Percentiles rank a stretch among this genome's conserved stretches.
Evolutionary conservation across 2,113 vertebrate species (phyloP).

Genomic region (Mesitornis unicolor): DNA sequence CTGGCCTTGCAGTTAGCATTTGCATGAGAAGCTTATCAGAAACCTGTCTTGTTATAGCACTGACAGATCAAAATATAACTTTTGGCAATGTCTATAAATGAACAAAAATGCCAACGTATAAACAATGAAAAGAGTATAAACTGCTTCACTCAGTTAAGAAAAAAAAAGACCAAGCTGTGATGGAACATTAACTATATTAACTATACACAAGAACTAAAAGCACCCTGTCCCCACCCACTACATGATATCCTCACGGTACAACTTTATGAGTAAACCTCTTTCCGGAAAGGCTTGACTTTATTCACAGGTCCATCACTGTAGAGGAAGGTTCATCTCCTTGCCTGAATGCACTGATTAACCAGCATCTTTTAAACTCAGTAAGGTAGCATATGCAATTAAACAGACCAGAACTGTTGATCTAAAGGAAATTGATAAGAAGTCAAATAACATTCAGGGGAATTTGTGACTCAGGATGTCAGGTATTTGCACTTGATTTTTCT

Average conservation of each 20-base stretch:
- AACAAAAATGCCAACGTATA: background rate
- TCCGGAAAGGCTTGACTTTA: background rate
- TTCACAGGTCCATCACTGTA: background rate
- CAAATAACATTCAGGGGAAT: background rate
- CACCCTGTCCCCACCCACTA: background rate
- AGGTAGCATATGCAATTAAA: background rate
- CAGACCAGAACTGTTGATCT: background rate
- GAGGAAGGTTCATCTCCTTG: background rate
- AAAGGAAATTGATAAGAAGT: background rate
- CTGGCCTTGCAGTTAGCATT: background rate
- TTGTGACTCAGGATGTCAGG: background rate
- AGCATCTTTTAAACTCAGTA: background rate
- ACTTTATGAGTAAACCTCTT: background rate
- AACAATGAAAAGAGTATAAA: background rate
- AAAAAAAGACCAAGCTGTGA: background rate
- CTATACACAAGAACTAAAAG: background rate
- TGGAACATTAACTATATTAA: background rate
- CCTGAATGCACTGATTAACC: background rate
- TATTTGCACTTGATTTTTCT: background rate
- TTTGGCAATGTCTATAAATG: background rate
- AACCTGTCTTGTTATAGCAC: background rate
- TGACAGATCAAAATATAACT: constrained; percentile 9
- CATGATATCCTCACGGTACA: background rate
- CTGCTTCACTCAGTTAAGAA: background rate
- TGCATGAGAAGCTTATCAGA: constrained; percentile 9